Conservation (phyloP, 2,113 vertebrate genomes). For the Peromyscus californicus region DNA sequence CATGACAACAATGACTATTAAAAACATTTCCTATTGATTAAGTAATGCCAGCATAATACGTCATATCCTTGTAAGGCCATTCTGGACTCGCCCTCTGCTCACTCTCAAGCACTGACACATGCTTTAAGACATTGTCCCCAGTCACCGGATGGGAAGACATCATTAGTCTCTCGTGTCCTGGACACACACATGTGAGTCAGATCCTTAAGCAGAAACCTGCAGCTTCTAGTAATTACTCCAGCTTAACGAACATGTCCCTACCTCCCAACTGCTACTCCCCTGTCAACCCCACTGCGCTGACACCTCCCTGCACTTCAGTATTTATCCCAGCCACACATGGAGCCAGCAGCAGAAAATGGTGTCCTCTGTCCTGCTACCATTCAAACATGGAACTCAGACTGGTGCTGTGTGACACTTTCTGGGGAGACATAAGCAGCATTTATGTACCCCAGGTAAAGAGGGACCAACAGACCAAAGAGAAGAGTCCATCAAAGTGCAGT, state of each 20-base stretch:
- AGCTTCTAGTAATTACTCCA: not conserved
- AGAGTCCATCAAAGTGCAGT: not conserved
- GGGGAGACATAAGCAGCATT: not conserved
- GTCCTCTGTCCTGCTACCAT: not conserved
- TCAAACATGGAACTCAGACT: not conserved
- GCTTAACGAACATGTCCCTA: not conserved
- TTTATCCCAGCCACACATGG: not conserved
- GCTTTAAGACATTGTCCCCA: not conserved
- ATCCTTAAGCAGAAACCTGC: not conserved
- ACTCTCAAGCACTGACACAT: not conserved
- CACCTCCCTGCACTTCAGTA: not conserved
- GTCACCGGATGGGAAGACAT: not conserved
- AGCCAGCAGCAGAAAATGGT: not conserved
- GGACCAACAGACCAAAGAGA: not conserved
- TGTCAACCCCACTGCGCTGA: not conserved
- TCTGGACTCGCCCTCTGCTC: not conserved
- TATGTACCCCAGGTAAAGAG: not conserved
- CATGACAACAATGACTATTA: constrained; percentile 13
- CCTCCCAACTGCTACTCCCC: not conserved
- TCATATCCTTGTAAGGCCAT: not conserved
- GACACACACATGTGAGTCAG: not conserved
- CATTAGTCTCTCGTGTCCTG: not conserved
- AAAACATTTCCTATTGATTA: constrained; percentile 4
- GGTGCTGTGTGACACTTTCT: not conserved
- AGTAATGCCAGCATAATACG: not conserved